These are phyloP conservation scores for Caenorhabditis brenneri DNA, from an alignment of 1,140 invertebrate species.

Conservation along the genomic window DNA sequence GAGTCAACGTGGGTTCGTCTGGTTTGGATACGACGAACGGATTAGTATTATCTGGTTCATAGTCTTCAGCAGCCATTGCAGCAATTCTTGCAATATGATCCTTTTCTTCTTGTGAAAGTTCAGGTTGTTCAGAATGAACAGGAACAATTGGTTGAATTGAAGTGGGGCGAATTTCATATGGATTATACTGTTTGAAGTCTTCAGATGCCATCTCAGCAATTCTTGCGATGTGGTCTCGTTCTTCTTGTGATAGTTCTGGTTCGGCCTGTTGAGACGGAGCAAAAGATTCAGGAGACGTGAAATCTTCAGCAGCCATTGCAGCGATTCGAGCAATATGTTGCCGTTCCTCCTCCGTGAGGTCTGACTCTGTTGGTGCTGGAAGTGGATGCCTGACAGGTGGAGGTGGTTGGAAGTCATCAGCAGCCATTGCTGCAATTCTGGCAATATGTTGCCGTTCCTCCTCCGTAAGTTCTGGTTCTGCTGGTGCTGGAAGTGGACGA, in stretches of 20 bases:
- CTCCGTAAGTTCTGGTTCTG: background rate
- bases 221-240: constrained; percentile 11
- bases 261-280: background rate
- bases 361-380: background rate
- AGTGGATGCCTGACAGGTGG: background rate
- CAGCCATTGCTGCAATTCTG: constrained; percentile 46
- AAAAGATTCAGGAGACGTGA: background rate
- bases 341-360: constrained; percentile 1
- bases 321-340: background rate
- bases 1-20: no score
- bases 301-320: background rate
- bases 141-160: background rate
- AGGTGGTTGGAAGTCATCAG: background rate
- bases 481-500: background rate
- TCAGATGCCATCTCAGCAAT: background rate
- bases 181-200: background rate
- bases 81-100: constrained; percentile 48
- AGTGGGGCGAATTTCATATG: background rate
- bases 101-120: constrained; percentile 42
- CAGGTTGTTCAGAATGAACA: background rate
- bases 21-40: no score
- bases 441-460: constrained; percentile 50
- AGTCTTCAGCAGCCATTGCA: background rate
- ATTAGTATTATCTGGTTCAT: background rate
- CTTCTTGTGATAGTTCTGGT: constrained; percentile 1